A percentile compares a stretch with the other conserved stretches of the same genome.
Evolutionary conservation across 1,140 invertebrate species (phyloP).

Genomic region (Drosophila lacertosa): DNA sequence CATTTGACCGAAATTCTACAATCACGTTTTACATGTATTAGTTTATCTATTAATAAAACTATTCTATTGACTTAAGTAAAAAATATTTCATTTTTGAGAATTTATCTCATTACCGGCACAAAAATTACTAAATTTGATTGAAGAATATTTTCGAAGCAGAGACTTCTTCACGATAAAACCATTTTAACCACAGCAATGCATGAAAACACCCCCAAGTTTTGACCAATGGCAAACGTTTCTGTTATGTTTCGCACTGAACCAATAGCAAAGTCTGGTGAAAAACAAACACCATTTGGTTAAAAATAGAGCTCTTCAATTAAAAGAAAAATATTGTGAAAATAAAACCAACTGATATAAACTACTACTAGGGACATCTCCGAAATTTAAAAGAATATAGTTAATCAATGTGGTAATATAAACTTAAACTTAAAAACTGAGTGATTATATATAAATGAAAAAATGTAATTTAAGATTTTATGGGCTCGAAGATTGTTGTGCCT

Average conservation of each 20-base stretch:
- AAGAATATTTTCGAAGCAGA: constrained; percentile 3
- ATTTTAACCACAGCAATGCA: constrained; percentile 11
- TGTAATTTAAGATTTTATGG: too few species aligned
- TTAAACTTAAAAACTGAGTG: too few species aligned
- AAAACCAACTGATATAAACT: too few species aligned
- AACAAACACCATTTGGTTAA: background rate
- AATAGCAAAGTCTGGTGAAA: constrained; percentile 27
- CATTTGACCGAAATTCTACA: background rate
- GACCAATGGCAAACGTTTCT: constrained; percentile 11
- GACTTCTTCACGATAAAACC: background rate
- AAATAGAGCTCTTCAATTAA: background rate
- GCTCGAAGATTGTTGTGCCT: too few species aligned
- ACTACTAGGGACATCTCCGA: too few species aligned
- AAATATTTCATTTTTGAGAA: constrained; percentile 4
- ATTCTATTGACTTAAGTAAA: background rate
- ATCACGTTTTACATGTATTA: background rate
- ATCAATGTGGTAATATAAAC: too few species aligned
- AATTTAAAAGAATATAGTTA: too few species aligned
- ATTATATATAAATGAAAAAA: too few species aligned
- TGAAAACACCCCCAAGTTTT: constrained; percentile 6
- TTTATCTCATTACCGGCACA: constrained; percentile 13
- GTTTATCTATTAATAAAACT: background rate
- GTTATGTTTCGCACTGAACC: background rate
- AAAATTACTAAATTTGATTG: constrained; percentile 22
- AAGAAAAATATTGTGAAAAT: too few species aligned